Percentiles rank a stretch among this genome's conserved stretches.
These are phyloP conservation scores for Drosophila arizonae DNA, from an alignment of 1,140 invertebrate species.

Conservation along the genomic window DNA sequence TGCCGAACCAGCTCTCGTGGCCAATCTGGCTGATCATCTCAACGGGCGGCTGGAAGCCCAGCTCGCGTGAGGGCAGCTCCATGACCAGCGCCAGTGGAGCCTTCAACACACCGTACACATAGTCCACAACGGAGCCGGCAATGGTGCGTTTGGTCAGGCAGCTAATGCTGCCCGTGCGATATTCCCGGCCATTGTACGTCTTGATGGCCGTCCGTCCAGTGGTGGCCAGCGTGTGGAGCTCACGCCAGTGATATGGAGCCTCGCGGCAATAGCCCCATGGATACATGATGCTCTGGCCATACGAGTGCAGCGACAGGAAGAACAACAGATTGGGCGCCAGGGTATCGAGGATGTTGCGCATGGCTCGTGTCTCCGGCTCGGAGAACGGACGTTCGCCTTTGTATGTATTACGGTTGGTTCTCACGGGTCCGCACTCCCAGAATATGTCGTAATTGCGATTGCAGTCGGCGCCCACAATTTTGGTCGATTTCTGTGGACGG, in stretches of 20 bases:
- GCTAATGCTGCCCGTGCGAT: constrained; percentile 74
- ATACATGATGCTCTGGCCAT: constrained; percentile 85
- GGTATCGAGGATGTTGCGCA: constrained; percentile 85
- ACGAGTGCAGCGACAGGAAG: constrained; percentile 89
- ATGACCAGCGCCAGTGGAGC: constrained; percentile 88
- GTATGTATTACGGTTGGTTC: constrained; percentile 87
- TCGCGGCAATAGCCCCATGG: constrained; percentile 85
- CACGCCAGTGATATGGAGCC: constrained; percentile 64
- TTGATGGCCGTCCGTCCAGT: constrained; percentile 83
- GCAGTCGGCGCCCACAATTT: constrained; percentile 86
- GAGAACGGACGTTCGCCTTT: constrained; percentile 89
- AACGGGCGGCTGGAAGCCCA: constrained; percentile 87
- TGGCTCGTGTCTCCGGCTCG: constrained; percentile 88
- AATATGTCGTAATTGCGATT: constrained; percentile 88
- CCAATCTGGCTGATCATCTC: constrained; percentile 85
- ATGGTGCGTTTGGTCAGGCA: constrained; percentile 84
- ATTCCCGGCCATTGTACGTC: constrained; percentile 84
- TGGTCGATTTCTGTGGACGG: constrained; percentile 52
- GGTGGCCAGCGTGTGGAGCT: constrained; percentile 77
- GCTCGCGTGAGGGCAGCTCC: constrained; percentile 86
- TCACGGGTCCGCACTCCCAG: constrained; percentile 85
- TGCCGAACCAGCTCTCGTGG: constrained; percentile 84
- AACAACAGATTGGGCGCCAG: constrained; percentile 85
- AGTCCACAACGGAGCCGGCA: constrained; percentile 88
- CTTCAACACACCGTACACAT: constrained; percentile 85